A percentile compares a stretch with the other conserved stretches of the same genome.
Conservation (phyloP, 2,113 vertebrate genomes). For the Macroglossus sobrinus region DNA sequence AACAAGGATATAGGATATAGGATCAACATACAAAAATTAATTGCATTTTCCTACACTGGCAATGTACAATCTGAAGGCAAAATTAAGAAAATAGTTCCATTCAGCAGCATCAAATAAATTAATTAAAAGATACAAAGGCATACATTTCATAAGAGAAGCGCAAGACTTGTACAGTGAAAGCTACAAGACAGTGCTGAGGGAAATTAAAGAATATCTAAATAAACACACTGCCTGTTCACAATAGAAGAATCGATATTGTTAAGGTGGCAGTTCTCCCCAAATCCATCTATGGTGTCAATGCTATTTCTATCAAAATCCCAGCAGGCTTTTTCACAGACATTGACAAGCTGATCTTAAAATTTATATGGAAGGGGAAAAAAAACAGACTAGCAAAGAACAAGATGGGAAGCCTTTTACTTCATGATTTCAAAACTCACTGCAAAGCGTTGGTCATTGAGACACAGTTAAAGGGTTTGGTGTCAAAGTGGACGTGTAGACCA, state of each 20-base stretch:
- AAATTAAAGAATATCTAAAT: constrained; percentile 24
- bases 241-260: constrained; percentile 29
- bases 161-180: background rate
- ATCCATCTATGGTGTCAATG: background rate
- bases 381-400: background rate
- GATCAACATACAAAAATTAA: background rate
- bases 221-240: background rate
- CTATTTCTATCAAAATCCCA: background rate
- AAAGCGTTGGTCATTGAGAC: background rate
- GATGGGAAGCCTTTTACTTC: background rate
- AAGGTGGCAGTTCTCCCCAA: background rate
- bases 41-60: background rate
- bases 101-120: background rate
- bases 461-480: accelerated
- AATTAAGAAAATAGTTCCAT: constrained; percentile 20
- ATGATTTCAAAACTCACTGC: background rate
- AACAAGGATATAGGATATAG: background rate
- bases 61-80: background rate
- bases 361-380: constrained; percentile 21
- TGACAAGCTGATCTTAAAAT: constrained; percentile 48
- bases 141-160: background rate
- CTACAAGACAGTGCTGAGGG: background rate
- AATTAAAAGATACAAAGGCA: background rate
- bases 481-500: accelerated
- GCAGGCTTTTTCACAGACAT: constrained; percentile 25